Evolutionary conservation across 2,888 invertebrate species (phyloP).

Genomic region (Ectemnius lituratus): DNA sequence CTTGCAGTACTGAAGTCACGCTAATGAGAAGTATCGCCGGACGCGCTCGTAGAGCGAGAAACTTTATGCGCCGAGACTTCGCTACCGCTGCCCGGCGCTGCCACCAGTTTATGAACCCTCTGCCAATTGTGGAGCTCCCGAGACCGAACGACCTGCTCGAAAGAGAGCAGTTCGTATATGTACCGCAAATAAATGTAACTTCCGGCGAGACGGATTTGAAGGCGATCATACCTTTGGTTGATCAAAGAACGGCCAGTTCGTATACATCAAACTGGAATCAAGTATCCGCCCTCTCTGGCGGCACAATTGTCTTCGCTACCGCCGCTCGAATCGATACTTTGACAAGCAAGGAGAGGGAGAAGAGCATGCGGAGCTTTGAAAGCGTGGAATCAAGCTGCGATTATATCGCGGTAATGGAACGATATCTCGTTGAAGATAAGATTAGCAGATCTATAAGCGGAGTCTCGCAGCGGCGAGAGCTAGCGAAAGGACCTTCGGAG

Average conservation of each 20-base stretch:
- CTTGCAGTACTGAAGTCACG: neutral
- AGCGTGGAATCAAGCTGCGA: conserved; percentile 32
- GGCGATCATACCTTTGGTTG: conserved; percentile 12
- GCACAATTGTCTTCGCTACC: neutral
- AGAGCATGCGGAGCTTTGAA: conserved; percentile 10
- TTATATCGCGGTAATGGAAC: conserved; percentile 57
- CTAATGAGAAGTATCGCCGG: conserved; percentile 7
- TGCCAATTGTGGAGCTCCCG: neutral
- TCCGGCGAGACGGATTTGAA: conserved; percentile 29
- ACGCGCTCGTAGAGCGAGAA: neutral
- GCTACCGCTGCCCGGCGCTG: neutral
- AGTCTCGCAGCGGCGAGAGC: conserved; percentile 29
- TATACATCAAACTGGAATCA: too few relatives aligned
- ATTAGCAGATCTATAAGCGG: conserved; percentile 64
- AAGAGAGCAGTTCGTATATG: neutral
- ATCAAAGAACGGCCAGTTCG: neutral
- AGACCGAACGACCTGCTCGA: neutral
- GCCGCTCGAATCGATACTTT: neutral
- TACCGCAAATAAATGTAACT: conserved; percentile 43
- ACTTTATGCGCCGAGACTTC: conserved; percentile 2
- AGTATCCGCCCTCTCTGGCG: conserved; percentile 20
- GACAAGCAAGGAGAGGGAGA: conserved; percentile 15
- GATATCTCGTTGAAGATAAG: conserved; percentile 70
- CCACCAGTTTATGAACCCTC: neutral
- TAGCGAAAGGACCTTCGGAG: conserved; percentile 49